Evolutionary conservation across 2,797 vertebrate species (phyloP).

Genomic region (Muraenolepis orangiensis): DNA sequence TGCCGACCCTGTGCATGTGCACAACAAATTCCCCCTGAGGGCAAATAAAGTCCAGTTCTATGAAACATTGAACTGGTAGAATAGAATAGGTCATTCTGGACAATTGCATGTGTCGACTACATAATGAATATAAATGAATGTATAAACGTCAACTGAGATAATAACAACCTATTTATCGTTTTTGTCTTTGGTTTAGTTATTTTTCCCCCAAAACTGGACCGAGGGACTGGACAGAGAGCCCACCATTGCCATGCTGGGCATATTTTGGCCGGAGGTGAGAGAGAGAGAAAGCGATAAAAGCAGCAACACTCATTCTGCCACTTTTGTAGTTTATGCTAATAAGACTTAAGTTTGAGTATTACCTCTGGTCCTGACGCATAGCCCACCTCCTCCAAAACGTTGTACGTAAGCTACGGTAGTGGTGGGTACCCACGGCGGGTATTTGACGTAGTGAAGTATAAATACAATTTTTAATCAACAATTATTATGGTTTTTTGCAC

Average conservation of each 20-base stretch:
- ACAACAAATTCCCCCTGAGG: background rate
- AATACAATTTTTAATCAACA: too few species aligned
- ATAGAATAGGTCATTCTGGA: background rate
- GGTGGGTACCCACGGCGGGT: too few species aligned
- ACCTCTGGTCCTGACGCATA: too few species aligned
- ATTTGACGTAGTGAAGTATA: too few species aligned
- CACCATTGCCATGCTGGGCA: background rate
- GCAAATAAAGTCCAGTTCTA: background rate
- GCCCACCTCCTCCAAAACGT: too few species aligned
- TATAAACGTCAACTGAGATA: background rate
- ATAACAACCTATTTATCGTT: background rate
- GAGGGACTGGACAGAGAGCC: constrained; percentile 65
- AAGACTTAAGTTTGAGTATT: background rate
- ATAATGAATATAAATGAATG: background rate
- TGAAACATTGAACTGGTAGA: too few species aligned
- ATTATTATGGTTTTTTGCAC: too few species aligned
- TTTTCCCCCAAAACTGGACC: constrained; percentile 59
- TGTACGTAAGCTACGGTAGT: too few species aligned
- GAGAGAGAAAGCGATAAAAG: background rate
- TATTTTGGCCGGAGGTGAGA: constrained; percentile 56
- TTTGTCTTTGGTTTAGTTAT: constrained; percentile 36
- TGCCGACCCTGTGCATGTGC: background rate
- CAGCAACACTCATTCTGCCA: background rate
- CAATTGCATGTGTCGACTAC: background rate
- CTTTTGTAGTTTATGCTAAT: background rate